Conservation (phyloP, 2,888 invertebrate species). For the Parnassius glacialis region DNA sequence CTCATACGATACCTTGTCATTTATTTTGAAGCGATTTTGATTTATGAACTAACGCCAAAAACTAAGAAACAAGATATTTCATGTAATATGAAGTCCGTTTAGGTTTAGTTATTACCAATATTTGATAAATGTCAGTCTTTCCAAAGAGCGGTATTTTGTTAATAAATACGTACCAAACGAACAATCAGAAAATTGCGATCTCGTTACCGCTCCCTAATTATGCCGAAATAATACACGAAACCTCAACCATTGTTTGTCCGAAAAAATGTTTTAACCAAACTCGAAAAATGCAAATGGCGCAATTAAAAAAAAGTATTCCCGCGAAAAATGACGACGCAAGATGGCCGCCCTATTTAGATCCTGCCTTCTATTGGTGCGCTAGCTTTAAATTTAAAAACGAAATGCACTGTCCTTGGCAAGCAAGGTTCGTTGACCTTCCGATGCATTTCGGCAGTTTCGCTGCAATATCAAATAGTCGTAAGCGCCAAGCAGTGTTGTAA, state of each 20-base stretch:
- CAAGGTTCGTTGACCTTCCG: slow-evolving; percentile 76
- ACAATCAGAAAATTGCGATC: slow-evolving; percentile 36
- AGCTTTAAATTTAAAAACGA: slow-evolving; percentile 78
- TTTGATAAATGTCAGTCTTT: background rate
- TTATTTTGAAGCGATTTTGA: too few species aligned
- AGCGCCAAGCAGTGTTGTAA: slow-evolving; percentile 36
- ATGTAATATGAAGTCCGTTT: too few species aligned
- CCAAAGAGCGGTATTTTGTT: slow-evolving; percentile 14
- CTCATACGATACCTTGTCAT: background rate
- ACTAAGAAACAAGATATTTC: too few species aligned
- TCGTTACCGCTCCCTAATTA: slow-evolving; percentile 76
- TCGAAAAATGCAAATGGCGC: slow-evolving; percentile 57
- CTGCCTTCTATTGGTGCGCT: slow-evolving; percentile 77
- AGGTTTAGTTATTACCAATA: too few species aligned
- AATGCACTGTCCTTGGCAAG: slow-evolving; percentile 79
- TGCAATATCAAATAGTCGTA: slow-evolving; percentile 53
- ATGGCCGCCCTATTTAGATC: slow-evolving; percentile 79
- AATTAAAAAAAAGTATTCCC: slow-evolving; percentile 60
- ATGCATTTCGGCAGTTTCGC: slow-evolving; percentile 77
- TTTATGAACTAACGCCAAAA: too few species aligned
- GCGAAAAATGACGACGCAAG: slow-evolving; percentile 71
- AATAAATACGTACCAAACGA: slow-evolving; percentile 38
- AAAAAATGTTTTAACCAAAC: slow-evolving; percentile 55
- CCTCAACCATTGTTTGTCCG: slow-evolving; percentile 62
- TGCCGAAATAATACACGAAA: slow-evolving; percentile 66